Base-by-base conservation (phyloP, 2,797 vertebrate genomes). In the Falco cherrug region DNA sequence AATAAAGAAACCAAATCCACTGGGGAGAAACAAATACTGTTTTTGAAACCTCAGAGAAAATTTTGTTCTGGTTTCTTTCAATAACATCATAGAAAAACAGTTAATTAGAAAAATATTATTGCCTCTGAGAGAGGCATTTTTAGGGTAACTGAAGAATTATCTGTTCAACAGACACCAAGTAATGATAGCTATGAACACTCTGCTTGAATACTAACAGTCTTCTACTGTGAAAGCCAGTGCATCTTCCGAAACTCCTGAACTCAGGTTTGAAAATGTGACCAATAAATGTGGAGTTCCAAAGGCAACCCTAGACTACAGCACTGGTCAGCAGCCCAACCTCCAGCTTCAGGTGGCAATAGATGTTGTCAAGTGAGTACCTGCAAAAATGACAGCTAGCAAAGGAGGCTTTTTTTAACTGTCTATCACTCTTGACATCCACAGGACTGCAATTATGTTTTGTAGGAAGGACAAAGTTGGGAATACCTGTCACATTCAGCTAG, bases 51-150 rank as follows among this genome's bases (percentile, higher is more conserved):
- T 50, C 37, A 75, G 63, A 59, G n/a, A 71, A 80, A 79, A 79
- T 29, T 39, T 9, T 35, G 4, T 53, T 90, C 51, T 6, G 5
- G 3, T 63, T 89, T 86, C 33, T 89, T 95, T 89, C 35, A 91
- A 50, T 76, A 63, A 87, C 26, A 13, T n/a, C 74, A 82, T 6
- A 70, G 76, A 64, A 91, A 87, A 91, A 37, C 43, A 87, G 84
- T 79, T 90, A 81, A 94, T 89, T 95, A 71, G 37, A 90, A 95
- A 96, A 85, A 87, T 81, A 96, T 69, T 78, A 61, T 37, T 73
- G 35, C 18, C 74, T 75, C 54, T 60, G 35, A 93, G 69, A 86
- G 50, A 41, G 10, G 47, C 31, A 77, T 90, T 84, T 95, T 94
- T 80, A 95, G 59, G 19, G 24, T 53, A 69, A 87, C 57, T 37